Conservation (phyloP, 2,113 vertebrate genomes). For the Actinemys pallida region DNA sequence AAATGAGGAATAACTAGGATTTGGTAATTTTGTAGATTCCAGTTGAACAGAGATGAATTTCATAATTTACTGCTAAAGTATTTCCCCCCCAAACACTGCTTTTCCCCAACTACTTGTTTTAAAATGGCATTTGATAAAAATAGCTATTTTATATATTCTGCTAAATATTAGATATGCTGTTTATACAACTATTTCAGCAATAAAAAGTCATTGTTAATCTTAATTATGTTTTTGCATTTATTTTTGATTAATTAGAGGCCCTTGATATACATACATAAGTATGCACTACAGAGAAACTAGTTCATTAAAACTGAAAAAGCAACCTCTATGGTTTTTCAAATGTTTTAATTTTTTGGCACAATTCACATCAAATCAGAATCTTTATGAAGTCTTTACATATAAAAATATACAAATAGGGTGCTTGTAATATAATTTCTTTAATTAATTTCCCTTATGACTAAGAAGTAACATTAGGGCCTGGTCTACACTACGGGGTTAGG, state of each 20-base stretch:
- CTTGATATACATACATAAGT: not conserved
- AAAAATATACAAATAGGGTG: not conserved
- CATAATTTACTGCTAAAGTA: not conserved
- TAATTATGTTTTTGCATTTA: not conserved
- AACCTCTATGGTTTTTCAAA: not conserved
- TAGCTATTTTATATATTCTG: slow-evolving; percentile 20
- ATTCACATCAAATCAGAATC: not conserved
- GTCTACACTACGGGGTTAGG: too few relatives aligned
- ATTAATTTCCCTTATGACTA: not conserved
- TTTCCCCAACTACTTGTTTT: slow-evolving; percentile 21
- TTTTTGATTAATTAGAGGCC: not conserved
- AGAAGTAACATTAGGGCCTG: not conserved
- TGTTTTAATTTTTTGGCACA: not conserved
- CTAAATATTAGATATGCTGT: not conserved
- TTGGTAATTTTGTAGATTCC: not conserved
- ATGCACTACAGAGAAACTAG: not conserved
- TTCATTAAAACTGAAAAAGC: not conserved
- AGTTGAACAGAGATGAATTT: not conserved
- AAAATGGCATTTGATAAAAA: slow-evolving; percentile 37
- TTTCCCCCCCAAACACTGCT: not conserved
- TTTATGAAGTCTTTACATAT: fast-evolving
- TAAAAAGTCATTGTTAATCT: not conserved
- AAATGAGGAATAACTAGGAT: not conserved
- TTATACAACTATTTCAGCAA: slow-evolving; percentile 23
- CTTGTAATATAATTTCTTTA: not conserved